Percentiles rank a stretch among this genome's conserved stretches.
Conservation (phyloP, 2,797 vertebrate species). For the Glyptemys insculpta region DNA sequence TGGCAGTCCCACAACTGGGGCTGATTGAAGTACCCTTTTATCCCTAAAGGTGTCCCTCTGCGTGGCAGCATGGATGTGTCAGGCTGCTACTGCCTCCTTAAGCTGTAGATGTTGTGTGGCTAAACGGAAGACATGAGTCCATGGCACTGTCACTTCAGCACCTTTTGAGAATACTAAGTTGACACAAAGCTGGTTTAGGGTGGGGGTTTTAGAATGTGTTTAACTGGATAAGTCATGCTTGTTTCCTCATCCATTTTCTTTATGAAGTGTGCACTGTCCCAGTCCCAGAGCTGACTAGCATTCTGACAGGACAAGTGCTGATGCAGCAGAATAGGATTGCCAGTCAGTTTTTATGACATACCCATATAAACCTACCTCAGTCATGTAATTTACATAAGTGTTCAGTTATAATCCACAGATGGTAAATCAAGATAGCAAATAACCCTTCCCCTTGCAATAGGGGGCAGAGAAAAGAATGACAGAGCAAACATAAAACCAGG, state of each 20-base stretch:
- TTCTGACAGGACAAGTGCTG: slow-evolving; percentile 24
- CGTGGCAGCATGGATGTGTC: background rate
- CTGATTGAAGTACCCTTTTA: slow-evolving; percentile 12
- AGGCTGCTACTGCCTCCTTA: background rate
- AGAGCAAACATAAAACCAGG: background rate
- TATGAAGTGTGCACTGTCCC: background rate
- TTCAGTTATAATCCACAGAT: background rate
- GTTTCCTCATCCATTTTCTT: background rate
- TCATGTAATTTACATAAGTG: slow-evolving; percentile 27
- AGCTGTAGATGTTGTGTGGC: background rate
- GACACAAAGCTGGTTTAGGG: background rate
- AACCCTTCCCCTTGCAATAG: background rate
- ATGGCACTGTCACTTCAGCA: background rate
- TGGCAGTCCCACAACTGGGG: background rate
- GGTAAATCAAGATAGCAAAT: background rate
- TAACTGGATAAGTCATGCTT: background rate
- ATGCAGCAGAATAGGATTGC: slow-evolving; percentile 42
- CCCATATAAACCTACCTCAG: slow-evolving; percentile 2
- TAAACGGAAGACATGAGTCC: background rate
- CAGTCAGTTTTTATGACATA: slow-evolving; percentile 24
- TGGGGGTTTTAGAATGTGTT: background rate
- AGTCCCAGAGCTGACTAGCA: background rate
- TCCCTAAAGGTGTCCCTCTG: background rate
- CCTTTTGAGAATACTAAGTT: background rate
- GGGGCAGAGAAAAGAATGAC: background rate